Base-by-base conservation (phyloP, 2,797 vertebrate species). In the Myripristis jacobus region DNA sequence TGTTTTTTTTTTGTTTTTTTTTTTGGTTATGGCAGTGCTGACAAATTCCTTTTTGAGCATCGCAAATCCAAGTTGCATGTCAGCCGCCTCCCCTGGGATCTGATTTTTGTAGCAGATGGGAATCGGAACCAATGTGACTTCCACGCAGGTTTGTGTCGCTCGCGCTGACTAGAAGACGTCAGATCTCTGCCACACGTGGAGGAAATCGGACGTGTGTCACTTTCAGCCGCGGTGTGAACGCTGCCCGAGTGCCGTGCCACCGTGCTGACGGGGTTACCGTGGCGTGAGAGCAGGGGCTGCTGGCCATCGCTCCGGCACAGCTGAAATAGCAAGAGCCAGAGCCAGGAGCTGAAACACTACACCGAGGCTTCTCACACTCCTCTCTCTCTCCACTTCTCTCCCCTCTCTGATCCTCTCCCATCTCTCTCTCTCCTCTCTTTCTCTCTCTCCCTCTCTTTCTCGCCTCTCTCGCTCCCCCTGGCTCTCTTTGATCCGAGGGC, bases 321-420 rank as follows among this genome's bases (percentile, higher is more conserved):
- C 94, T 94, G 93, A 94, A 93, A 91, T 83, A 91, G 90, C 94
- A 91, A 85, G 84, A 56, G 62, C 84, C 70, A 57, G 77, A 85
- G 90, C 89, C 88, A 91, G 88, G 80, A 89, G 75, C 88, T 91
- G 92, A 92, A 92, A 93, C 64, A 31, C 48, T 82, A 93, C 82
- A 91, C 91, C 79, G 73, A 29, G 75, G 73, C 75, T 70, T 73
- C 80, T 81, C 75, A 48, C 77, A 21, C 80, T 25, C 59, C 61
- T 38, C 67, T 24, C 44, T 68, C 64, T 38, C 71, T 36, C 55
- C n/a, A n/a, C n/a, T n/a, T 25, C 73, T 34, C 63, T 48, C 44
- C 50, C 73, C 46, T 29, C 34, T 65, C 38, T 52, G 70, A 63
- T 9, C 51, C 57, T 6, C 62, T 52, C 56, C 67, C 75, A 80